Percentiles rank a stretch among this genome's conserved stretches.
These are phyloP conservation scores for Epistrophe eligans DNA, from an alignment of 2,888 invertebrate species.

Conservation along the genomic window DNA sequence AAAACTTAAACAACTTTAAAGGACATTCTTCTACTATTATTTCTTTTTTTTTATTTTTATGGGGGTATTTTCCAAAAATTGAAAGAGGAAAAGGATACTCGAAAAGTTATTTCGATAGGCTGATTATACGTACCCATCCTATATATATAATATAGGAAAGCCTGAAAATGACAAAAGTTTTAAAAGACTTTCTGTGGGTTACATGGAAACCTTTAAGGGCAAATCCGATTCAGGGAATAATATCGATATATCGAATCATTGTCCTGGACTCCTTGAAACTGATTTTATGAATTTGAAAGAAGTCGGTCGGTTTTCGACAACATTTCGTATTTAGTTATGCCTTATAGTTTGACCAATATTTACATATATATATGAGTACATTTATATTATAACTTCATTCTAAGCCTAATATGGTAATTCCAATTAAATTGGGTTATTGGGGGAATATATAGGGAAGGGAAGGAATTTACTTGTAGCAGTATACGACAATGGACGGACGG, in stretches of 20 bases:
- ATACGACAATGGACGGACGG: too few species aligned
- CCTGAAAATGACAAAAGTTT: slow-evolving; percentile 32
- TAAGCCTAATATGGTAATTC: slow-evolving; percentile 33
- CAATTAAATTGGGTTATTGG: slow-evolving; percentile 37
- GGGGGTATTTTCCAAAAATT: slow-evolving; percentile 19
- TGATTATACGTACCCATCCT: background rate
- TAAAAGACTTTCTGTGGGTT: slow-evolving; percentile 5
- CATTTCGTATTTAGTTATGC: background rate
- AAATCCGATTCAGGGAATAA: background rate
- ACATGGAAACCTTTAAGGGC: slow-evolving; percentile 10
- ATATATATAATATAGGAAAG: background rate
- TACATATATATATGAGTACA: too few species aligned
- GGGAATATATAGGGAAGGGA: slow-evolving; percentile 25
- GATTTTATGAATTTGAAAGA: slow-evolving; percentile 9
- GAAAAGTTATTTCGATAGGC: slow-evolving; percentile 26
- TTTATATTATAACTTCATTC: background rate
- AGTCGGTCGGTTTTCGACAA: background rate
- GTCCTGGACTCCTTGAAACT: background rate
- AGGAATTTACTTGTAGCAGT: slow-evolving; percentile 17
- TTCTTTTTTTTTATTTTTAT: background rate
- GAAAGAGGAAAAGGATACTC: slow-evolving; percentile 15
- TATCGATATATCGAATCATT: background rate
- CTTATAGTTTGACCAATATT: slow-evolving; percentile 2
- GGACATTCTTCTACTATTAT: background rate
- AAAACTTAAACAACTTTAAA: slow-evolving; percentile 28